phyloP scores from a whole-genome alignment of 2,888 invertebrate genomes.

The Cheilosia vulpina region DNA sequence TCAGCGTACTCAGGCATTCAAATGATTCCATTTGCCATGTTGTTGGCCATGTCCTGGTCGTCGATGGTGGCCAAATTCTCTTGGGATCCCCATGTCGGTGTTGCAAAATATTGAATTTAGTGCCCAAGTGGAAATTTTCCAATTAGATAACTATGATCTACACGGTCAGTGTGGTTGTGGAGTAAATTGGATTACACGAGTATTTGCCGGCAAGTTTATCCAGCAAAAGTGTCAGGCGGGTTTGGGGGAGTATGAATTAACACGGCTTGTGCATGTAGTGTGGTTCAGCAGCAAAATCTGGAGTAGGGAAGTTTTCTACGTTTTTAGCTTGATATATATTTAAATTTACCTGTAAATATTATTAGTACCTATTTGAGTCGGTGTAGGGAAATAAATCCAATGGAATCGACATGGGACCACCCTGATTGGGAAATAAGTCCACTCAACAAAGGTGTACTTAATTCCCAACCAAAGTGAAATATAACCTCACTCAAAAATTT shows the following conservation, averaged over 20 bases:
- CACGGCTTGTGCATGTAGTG: too few relatives aligned
- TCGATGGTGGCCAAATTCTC: conserved; percentile 33
- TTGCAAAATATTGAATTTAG: conserved; percentile 69
- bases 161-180: conserved; percentile 68
- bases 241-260: not conserved
- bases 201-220: conserved; percentile 40
- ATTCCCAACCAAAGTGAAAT: too few relatives aligned
- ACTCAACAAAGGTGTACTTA: too few relatives aligned
- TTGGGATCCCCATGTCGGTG: conserved; percentile 44
- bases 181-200: conserved; percentile 68
- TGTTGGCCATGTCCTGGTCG: conserved; percentile 40
- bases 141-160: conserved; percentile 66
- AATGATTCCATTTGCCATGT: conserved; percentile 26
- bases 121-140: conserved; percentile 67
- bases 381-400: too few relatives aligned
- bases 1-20: conserved; percentile 57
- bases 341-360: too few relatives aligned
- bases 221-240: not conserved
- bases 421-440: too few relatives aligned
- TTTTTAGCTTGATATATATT: too few relatives aligned
- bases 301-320: too few relatives aligned
- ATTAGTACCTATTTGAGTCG: too few relatives aligned
- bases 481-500: too few relatives aligned
- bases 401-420: too few relatives aligned
- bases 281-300: too few relatives aligned